Evolutionary conservation across 30 jellyfish, hydroid and myxozoan genomes (phyloP), one percentile per base, ranked within the genome.

Genomic region (Pelagia noctiluca): DNA sequence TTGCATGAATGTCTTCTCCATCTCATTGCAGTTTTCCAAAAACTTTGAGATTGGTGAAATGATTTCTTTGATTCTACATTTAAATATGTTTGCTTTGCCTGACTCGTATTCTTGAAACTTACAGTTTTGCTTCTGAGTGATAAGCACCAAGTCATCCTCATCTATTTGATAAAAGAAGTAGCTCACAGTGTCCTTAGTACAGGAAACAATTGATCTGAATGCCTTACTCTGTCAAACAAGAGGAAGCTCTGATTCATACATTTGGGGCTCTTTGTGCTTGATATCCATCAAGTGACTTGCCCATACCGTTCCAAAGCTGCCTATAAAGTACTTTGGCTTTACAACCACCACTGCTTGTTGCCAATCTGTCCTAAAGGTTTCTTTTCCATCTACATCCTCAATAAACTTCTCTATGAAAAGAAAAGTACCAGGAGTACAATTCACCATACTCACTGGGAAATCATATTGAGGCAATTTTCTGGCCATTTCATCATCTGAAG

Each of bases 291-390:
- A 53, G 35, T 81, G 77, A 48, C 78, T 81, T 65, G 78, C 37
- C 84, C 91, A 81, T 46, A 81, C 84, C 7, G 31, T 23, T 26
- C 91, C 84, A 26, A 84, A 81, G 75, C 84, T 65, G 29, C 91
- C 84, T 13, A 81, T 71, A 67, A 65, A 81, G 54, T 81, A 81
- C 36, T 81, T 81, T 16, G 84, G 91, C 24, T 49, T 81, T 49
- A 67, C 77, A 11, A 67, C 13, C 12, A 81, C 91, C 46, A 63
- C 31, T 74, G 48, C 38, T 26, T 80, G 75, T 38, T 66, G 78
- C 70, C 66, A 48, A 31, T 53, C 19, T 81, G 91, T 81, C 34
- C 49, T 66, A 47, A 81, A 42, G 3, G 23, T 30, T 50, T 81
- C 91, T 64, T 30, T 38, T 1, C 50, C 42, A 33, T 42, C 84